These are phyloP conservation scores for Limnephilus lunatus DNA, from an alignment of 2,888 invertebrate species.

Conservation along the genomic window DNA sequence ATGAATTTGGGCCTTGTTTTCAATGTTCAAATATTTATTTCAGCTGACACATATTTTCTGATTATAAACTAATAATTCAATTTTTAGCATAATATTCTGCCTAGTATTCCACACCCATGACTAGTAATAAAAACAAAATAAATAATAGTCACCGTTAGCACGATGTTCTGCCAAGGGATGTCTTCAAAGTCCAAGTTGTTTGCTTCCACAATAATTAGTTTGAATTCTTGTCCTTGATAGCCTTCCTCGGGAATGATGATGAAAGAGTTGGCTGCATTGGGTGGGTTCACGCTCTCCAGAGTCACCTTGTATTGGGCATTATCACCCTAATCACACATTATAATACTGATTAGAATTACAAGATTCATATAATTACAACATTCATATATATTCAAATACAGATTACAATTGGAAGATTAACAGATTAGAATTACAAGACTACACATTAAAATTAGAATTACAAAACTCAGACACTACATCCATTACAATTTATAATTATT, in stretches of 20 bases:
- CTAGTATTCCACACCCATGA: not conserved
- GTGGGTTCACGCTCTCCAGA: conserved; percentile 71
- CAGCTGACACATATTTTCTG: not conserved
- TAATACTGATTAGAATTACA: not conserved
- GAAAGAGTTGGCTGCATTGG: conserved; percentile 76
- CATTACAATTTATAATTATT: too few species aligned
- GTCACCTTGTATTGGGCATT: conserved; percentile 78
- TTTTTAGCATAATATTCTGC: not conserved
- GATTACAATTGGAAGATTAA: too few species aligned
- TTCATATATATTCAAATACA: too few species aligned
- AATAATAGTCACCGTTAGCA: conserved; percentile 69
- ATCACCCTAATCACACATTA: conserved; percentile 73
- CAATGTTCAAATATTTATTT: too few species aligned
- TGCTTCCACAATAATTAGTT: conserved; percentile 77
- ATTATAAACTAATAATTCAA: too few species aligned
- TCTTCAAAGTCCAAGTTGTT: conserved; percentile 79
- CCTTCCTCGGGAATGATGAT: conserved; percentile 79
- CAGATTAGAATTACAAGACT: too few species aligned
- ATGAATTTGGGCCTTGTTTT: too few species aligned
- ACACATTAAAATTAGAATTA: too few species aligned
- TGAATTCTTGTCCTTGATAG: conserved; percentile 79
- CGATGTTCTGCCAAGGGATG: conserved; percentile 72
- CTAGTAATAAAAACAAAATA: not conserved
- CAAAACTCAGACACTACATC: too few species aligned
- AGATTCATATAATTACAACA: too few species aligned